Base-by-base conservation (phyloP, 1,140 invertebrate genomes). In the Macrocentrus cingulum region DNA sequence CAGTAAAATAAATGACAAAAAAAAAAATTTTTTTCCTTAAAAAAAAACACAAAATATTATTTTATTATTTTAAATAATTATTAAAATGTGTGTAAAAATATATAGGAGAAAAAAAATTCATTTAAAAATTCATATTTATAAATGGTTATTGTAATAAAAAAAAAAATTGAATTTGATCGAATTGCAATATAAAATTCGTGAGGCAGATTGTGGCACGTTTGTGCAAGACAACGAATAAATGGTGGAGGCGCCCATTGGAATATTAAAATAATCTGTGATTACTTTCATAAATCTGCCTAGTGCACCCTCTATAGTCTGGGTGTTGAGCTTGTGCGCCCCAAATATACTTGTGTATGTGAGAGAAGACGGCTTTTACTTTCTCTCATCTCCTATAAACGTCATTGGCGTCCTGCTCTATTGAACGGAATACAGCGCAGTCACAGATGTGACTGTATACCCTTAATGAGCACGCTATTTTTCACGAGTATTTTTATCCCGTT, bases 381-480 rank as follows among this genome's bases (percentile, higher is more conserved):
- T 48, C 36, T 39, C 36, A 39, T 13, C 4, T 36, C 8, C 16
- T 19, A 6, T 51, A 6, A 7, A 6, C 7, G 1, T 20, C n/a
- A 23, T 25, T 13, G 23, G 11, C 15, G 11, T 36, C 18, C 46
- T 53, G 54, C 36, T 4, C 51, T 51, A 49, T 41, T 51, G 6
- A 25, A 50, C 59, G 57, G 64, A 61, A 46, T 20, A 42, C 52
- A 34, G 45, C 46, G 63, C 66, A 76, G 75, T 77, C 75, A 67
- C 77, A 79, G 74, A 75, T 79, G 77, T 79, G 75, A 77, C 76
- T 76, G 73, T 74, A n/a, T n/a, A 73, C 68, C 75, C 76, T 72
- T 80, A 79, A 80, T 80, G 77, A 80, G 76, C 75, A 67, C 75
- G 74, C 76, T 77, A 80, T 79, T 80, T 80, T 80, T 80, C 77